These are phyloP conservation scores for Celastrina argiolus DNA, from an alignment of 2,888 invertebrate genomes.

Conservation along the genomic window DNA sequence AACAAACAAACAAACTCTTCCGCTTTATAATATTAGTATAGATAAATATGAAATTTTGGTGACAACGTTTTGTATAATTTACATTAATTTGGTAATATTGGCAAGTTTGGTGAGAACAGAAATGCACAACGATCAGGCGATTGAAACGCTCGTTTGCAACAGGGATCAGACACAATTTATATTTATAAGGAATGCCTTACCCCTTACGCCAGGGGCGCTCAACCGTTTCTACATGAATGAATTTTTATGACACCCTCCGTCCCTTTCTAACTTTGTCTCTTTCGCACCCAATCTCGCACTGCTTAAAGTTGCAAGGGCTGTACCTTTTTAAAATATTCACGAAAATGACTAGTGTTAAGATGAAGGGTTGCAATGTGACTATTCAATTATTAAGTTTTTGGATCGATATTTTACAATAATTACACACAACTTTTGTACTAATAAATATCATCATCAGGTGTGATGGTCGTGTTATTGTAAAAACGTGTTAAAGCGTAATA, in stretches of 20 bases:
- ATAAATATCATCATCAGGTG: too few relatives aligned
- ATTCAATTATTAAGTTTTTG: not conserved
- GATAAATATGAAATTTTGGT: too few relatives aligned
- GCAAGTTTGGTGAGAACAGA: too few relatives aligned
- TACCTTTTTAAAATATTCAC: slow-evolving; percentile 18
- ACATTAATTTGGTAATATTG: too few relatives aligned
- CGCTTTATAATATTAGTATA: too few relatives aligned
- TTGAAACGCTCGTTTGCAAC: not conserved
- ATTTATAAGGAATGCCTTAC: slow-evolving; percentile 4
- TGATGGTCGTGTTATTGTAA: too few relatives aligned
- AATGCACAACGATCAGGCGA: not conserved
- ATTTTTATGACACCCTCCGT: not conserved
- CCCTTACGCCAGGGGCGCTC: slow-evolving; percentile 12
- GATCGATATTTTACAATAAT: too few relatives aligned
- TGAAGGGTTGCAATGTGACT: not conserved
- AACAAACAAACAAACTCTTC: too few relatives aligned
- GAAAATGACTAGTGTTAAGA: not conserved
- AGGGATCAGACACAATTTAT: not conserved
- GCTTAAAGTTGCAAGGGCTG: not conserved
- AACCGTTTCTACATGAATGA: slow-evolving; percentile 8
- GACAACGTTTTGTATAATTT: too few relatives aligned
- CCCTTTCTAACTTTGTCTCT: not conserved
- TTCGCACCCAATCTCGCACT: slow-evolving; percentile 16
- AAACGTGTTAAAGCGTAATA: too few relatives aligned
- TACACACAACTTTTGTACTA: too few relatives aligned